phyloP scores from a whole-genome alignment of 2,113 vertebrate species.

The Odocoileus virginianus region DNA sequence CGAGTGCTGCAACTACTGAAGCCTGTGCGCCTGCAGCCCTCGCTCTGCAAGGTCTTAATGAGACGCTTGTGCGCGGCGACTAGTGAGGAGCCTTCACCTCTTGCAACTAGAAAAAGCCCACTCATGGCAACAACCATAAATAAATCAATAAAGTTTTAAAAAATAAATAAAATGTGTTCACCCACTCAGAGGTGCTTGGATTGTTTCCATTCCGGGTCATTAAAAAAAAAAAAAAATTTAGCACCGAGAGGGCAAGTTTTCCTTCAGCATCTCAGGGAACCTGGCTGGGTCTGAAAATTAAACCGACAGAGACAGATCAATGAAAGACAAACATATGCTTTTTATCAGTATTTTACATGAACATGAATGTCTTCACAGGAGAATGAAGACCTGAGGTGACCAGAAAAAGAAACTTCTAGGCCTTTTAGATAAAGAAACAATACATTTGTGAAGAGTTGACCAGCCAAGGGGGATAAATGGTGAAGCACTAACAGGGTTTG shows the following conservation, averaged over 20 bases:
- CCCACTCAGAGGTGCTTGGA: neutral
- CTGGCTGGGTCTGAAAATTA: neutral
- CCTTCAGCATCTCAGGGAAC: neutral
- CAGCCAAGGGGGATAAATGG: neutral
- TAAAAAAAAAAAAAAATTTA: neutral
- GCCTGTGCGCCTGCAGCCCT: fast-evolving
- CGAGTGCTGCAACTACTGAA: fast-evolving
- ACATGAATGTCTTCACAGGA: neutral
- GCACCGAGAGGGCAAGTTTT: neutral
- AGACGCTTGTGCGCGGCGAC: neutral
- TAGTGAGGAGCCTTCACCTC: neutral
- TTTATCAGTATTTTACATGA: neutral
- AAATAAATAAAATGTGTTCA: neutral
- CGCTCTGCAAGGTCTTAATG: neutral
- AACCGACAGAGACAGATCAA: neutral
- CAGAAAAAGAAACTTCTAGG: neutral
- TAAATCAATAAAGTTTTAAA: neutral
- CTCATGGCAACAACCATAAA: neutral
- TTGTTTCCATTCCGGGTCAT: neutral
- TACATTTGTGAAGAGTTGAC: neutral
- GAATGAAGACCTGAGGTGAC: neutral
- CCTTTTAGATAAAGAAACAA: neutral
- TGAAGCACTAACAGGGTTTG: neutral
- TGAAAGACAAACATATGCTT: fast-evolving
- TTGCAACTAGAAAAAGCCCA: neutral